Percentiles rank a stretch among this genome's conserved stretches.
Conservation (phyloP, 2,797 vertebrate species). For the Novumbra hubbsi region DNA sequence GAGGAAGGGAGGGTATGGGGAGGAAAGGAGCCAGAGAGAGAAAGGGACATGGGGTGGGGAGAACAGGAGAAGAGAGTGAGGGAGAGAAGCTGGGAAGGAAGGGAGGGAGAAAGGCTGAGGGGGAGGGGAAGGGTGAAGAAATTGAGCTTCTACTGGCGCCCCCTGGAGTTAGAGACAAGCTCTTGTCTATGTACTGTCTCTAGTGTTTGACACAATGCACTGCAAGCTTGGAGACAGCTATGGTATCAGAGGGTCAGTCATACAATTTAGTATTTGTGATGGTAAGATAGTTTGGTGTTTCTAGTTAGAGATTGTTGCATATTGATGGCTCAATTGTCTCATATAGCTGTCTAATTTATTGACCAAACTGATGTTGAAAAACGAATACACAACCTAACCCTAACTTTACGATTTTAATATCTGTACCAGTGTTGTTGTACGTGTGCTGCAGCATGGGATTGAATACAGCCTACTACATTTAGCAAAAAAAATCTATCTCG, state of each 20-base stretch:
- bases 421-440: no score
- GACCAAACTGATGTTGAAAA: no score
- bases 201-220: not conserved
- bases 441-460: no score
- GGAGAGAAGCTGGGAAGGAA: not conserved
- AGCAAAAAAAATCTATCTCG: no score
- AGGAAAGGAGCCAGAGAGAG: not conserved
- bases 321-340: no score
- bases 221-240: not conserved
- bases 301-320: no score
- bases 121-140: not conserved
- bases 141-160: conserved; percentile 37
- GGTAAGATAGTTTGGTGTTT: not conserved
- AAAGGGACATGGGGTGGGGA: not conserved
- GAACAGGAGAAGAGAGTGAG: not conserved
- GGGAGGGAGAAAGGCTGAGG: not conserved
- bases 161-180: conserved; percentile 43
- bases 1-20: not conserved
- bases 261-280: not conserved
- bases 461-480: no score
- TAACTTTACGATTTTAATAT: no score
- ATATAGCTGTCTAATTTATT: no score
- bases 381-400: no score
- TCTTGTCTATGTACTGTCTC: conserved; percentile 19
- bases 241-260: not conserved